Conservation (phyloP, 2,888 invertebrate species). For the Lissonota sp. region DNA sequence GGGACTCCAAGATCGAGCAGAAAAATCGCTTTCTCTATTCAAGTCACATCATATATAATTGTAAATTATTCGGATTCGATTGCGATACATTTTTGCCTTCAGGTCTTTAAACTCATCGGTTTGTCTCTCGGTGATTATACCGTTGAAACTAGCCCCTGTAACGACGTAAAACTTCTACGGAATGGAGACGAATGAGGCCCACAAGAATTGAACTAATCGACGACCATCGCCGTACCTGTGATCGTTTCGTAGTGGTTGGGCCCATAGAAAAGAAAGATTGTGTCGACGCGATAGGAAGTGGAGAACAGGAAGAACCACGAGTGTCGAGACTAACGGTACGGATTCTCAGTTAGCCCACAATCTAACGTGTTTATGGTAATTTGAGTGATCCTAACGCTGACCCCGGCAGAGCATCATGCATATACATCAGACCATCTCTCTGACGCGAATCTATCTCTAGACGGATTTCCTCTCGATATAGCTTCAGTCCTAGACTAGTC, state of each 20-base stretch:
- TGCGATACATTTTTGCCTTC: not conserved
- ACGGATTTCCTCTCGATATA: no score
- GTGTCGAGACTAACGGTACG: conserved; percentile 66
- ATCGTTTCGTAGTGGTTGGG: conserved; percentile 62
- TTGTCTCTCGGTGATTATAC: conserved; percentile 8
- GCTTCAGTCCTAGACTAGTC: no score
- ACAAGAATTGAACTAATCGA: conserved; percentile 30
- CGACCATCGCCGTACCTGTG: conserved; percentile 14
- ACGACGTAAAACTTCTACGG: conserved; percentile 13
- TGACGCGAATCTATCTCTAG: conserved; percentile 73
- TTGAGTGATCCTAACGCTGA: conserved; percentile 73
- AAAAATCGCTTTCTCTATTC: conserved; percentile 47
- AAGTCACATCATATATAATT: conserved; percentile 34
- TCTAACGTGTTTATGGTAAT: conserved; percentile 79
- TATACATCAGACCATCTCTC: conserved; percentile 78
- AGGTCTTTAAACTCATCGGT: not conserved
- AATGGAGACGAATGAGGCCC: conserved; percentile 63
- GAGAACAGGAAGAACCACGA: conserved; percentile 46
- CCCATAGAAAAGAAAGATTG: conserved; percentile 46
- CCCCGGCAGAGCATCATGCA: conserved; percentile 75
- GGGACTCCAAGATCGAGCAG: conserved; percentile 20
- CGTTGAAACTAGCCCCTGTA: conserved; percentile 15
- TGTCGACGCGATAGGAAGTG: conserved; percentile 31
- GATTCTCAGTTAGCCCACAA: conserved; percentile 75
- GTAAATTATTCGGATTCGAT: not conserved